These are phyloP conservation scores for Steinernema feltiae DNA, from an alignment of 1,140 invertebrate genomes.

Conservation along the genomic window DNA sequence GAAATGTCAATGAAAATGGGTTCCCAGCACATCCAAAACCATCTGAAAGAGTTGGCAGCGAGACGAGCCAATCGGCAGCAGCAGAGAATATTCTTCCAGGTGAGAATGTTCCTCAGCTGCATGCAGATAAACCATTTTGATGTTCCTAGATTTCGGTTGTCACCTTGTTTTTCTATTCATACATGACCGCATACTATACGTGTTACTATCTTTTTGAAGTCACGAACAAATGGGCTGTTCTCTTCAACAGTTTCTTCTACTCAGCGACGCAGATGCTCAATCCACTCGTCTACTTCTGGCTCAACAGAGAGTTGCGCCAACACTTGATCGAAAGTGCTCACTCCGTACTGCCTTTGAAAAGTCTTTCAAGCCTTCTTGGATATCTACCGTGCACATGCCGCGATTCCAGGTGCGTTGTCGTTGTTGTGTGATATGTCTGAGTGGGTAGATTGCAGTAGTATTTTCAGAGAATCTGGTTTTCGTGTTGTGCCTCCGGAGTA, in stretches of 20 bases:
- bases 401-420: not conserved
- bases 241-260: constrained; percentile 57
- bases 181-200: constrained; percentile 55
- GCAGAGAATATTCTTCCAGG: constrained; percentile 53
- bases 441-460: not conserved
- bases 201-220: constrained; percentile 52
- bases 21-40: constrained; percentile 46
- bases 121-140: no score
- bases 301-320: constrained; percentile 52
- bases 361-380: not conserved
- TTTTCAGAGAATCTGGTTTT: not conserved
- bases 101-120: constrained; percentile 18
- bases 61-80: constrained; percentile 52
- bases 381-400: not conserved
- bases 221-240: constrained; percentile 51
- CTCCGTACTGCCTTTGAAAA: not conserved
- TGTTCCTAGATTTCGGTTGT: constrained; percentile 53
- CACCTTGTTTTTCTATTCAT: constrained; percentile 55
- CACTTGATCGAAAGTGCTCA: not conserved
- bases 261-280: constrained; percentile 58
- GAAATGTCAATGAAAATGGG: constrained; percentile 58
- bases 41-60: constrained; percentile 50
- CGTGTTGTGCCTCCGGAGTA: not conserved
- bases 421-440: not conserved
- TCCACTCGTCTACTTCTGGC: constrained; percentile 48